phyloP scores from a whole-genome alignment of 2,888 invertebrate genomes.

The Tachina grossa region DNA sequence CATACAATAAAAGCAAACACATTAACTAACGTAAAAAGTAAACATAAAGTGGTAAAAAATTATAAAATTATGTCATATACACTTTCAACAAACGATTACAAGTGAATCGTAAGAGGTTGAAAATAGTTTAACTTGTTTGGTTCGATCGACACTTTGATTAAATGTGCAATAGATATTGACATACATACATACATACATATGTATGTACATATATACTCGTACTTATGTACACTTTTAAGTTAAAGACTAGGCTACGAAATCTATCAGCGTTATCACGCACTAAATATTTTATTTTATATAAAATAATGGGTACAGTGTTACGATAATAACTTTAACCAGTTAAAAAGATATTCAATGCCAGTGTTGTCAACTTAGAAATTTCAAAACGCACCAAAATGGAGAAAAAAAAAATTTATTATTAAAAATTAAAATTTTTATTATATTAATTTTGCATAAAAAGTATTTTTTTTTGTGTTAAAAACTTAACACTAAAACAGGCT shows the following conservation, averaged over 20 bases:
- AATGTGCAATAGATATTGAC: neutral
- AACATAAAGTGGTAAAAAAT: neutral
- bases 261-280: neutral
- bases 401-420: too few species aligned
- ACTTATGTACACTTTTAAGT: neutral
- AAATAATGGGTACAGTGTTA: neutral
- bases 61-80: slow-evolving; percentile 45
- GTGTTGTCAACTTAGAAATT: too few species aligned
- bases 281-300: neutral
- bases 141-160: neutral
- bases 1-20: neutral
- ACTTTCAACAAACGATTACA: slow-evolving; percentile 21
- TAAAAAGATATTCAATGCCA: too few species aligned
- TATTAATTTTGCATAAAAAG: too few species aligned
- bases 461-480: too few species aligned
- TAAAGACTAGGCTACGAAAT: neutral
- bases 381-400: too few species aligned
- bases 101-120: slow-evolving; percentile 17
- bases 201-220: too few species aligned
- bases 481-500: too few species aligned
- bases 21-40: slow-evolving; percentile 23
- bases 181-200: too few species aligned
- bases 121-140: slow-evolving; percentile 13
- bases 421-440: too few species aligned
- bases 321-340: too few species aligned